Conservation (phyloP, 2,113 vertebrate species). For the Myiagra hebetior region DNA sequence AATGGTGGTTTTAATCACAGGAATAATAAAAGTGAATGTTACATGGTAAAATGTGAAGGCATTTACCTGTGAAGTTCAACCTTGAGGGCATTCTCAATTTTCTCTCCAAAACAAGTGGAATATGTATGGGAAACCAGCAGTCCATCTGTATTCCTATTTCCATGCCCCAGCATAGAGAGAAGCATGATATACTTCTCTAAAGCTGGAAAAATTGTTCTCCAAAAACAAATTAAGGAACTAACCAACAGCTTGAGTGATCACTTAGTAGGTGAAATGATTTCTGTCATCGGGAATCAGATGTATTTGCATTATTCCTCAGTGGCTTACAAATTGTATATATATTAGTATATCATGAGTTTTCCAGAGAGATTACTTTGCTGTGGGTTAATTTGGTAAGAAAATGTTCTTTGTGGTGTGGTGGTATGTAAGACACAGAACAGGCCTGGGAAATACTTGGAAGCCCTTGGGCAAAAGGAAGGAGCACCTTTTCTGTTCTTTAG, state of each 20-base stretch:
- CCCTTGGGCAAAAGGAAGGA: not conserved
- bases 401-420: not conserved
- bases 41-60: not conserved
- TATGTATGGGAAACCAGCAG: not conserved
- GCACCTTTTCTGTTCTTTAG: not conserved
- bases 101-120: not conserved
- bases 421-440: not conserved
- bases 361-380: slow-evolving; percentile 20
- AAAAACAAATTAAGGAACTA: not conserved
- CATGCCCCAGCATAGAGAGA: not conserved
- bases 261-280: slow-evolving; percentile 28
- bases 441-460: not conserved
- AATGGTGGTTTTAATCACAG: not conserved
- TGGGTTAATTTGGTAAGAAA: slow-evolving; percentile 35
- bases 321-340: not conserved
- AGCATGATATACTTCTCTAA: not conserved
- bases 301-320: slow-evolving; percentile 51
- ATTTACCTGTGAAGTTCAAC: slow-evolving; percentile 23
- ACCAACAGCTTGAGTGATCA: not conserved
- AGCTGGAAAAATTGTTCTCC: not conserved
- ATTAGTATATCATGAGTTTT: not conserved
- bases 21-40: slow-evolving; percentile 4
- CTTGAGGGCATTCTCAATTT: not conserved
- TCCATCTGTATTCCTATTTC: not conserved
- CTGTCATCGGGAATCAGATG: not conserved